Evolutionary conservation across 2,113 vertebrate species (phyloP).

Genomic region (Cinclus mexicanus): DNA sequence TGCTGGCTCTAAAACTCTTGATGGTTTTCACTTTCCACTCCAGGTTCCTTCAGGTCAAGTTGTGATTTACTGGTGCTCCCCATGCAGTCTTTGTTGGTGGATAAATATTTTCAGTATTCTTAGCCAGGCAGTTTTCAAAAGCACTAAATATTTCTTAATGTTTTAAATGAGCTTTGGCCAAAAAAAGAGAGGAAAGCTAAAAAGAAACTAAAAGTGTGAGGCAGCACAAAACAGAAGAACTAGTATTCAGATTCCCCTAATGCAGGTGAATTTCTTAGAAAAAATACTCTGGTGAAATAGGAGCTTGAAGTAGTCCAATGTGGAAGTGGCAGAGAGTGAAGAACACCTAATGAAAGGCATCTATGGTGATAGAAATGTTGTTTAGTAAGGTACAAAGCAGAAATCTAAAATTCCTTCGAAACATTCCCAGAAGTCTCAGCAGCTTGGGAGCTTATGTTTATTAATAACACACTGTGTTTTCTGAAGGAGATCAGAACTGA

Average conservation of each 20-base stretch:
- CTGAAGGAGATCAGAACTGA: not conserved
- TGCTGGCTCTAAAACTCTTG: not conserved
- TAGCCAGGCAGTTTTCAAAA: not conserved
- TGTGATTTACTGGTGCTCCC: not conserved
- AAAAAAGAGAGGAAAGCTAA: not conserved
- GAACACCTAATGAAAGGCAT: not conserved
- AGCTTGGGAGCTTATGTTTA: not conserved
- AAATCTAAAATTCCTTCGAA: not conserved
- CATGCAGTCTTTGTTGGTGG: not conserved
- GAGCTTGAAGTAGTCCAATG: not conserved
- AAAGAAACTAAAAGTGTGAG: not conserved
- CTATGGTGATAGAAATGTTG: not conserved
- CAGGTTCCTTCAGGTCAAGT: not conserved
- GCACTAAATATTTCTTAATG: not conserved
- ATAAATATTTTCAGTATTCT: constrained; percentile 35
- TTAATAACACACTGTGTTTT: not conserved
- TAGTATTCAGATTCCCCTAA: not conserved
- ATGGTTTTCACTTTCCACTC: not conserved
- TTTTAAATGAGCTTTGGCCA: not conserved
- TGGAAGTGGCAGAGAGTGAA: not conserved
- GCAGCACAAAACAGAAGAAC: not conserved
- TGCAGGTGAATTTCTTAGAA: not conserved
- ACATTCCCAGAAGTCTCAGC: not conserved
- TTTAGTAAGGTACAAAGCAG: not conserved
- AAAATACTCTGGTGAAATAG: not conserved